Conservation (phyloP, 2,888 invertebrate genomes). For the Crossocerus cetratus region DNA sequence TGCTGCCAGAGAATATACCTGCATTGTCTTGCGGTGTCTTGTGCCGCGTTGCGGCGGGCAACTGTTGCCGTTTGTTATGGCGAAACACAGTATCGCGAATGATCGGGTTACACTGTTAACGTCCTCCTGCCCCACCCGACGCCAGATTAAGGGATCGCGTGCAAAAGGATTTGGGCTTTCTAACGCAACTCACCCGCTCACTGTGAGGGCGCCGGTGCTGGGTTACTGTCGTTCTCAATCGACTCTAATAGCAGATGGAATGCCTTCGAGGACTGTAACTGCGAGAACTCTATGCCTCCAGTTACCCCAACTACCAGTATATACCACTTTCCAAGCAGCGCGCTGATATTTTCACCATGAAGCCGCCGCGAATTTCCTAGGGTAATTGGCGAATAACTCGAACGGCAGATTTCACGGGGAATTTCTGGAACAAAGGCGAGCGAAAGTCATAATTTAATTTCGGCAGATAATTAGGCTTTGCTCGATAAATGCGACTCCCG, state of each 20-base stretch:
- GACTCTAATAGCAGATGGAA: too few species aligned
- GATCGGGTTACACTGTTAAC: background rate
- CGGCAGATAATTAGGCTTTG: slow-evolving; percentile 52
- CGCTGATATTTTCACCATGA: too few species aligned
- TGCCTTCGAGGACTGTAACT: background rate
- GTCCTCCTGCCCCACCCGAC: background rate
- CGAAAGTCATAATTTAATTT: slow-evolving; percentile 48
- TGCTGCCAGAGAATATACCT: background rate
- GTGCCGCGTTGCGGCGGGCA: background rate
- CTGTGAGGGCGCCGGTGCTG: too few species aligned
- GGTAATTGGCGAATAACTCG: too few species aligned
- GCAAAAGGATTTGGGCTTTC: slow-evolving; percentile 1
- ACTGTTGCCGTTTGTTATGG: background rate
- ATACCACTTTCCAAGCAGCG: background rate
- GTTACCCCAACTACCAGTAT: background rate
- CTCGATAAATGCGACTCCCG: slow-evolving; percentile 37
- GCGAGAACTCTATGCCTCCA: background rate
- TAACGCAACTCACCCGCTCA: background rate
- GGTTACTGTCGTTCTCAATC: too few species aligned
- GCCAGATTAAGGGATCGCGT: slow-evolving; percentile 1
- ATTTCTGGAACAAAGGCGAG: slow-evolving; percentile 49
- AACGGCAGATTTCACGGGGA: slow-evolving; percentile 1
- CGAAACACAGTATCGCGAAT: background rate
- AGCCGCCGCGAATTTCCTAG: too few species aligned
- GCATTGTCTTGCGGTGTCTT: background rate